A percentile compares a stretch with the other conserved stretches of the same genome.
phyloP scores from a whole-genome alignment of 2,888 invertebrate species.

The Diploptera punctata region DNA sequence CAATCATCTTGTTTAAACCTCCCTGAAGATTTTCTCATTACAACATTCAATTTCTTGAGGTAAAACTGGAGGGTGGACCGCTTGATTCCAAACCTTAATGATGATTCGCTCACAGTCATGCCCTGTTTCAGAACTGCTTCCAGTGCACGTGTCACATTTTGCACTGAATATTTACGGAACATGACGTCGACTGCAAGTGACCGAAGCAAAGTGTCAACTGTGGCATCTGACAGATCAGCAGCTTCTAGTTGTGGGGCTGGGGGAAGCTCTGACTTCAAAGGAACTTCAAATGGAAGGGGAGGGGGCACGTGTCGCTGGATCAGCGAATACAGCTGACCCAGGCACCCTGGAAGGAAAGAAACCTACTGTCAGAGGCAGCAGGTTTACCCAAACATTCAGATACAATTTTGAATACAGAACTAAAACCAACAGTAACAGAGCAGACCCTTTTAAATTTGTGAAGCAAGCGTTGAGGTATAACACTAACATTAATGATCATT shows the following conservation, averaged over 20 bases:
- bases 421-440: too few species aligned
- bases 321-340: conserved; percentile 44
- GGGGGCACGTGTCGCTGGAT: conserved; percentile 42
- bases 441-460: too few species aligned
- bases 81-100: conserved; percentile 60
- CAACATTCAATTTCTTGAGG: conserved; percentile 61
- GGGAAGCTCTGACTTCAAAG: conserved; percentile 28
- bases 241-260: conserved; percentile 36
- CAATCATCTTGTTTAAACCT: neutral
- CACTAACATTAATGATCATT: too few species aligned
- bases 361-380: conserved; percentile 35
- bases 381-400: conserved; percentile 9
- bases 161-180: conserved; percentile 43
- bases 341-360: conserved; percentile 44
- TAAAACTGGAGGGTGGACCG: conserved; percentile 62
- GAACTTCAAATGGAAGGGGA: conserved; percentile 33
- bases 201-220: conserved; percentile 40
- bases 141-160: conserved; percentile 51
- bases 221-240: conserved; percentile 38
- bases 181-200: conserved; percentile 42
- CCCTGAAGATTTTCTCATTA: conserved; percentile 49
- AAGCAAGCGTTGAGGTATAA: too few species aligned
- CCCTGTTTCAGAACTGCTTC: conserved; percentile 60
- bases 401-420: neutral
- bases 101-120: conserved; percentile 59